Evolutionary conservation across 2,888 invertebrate genomes (phyloP).

Genomic region (Oscheius sp.): DNA sequence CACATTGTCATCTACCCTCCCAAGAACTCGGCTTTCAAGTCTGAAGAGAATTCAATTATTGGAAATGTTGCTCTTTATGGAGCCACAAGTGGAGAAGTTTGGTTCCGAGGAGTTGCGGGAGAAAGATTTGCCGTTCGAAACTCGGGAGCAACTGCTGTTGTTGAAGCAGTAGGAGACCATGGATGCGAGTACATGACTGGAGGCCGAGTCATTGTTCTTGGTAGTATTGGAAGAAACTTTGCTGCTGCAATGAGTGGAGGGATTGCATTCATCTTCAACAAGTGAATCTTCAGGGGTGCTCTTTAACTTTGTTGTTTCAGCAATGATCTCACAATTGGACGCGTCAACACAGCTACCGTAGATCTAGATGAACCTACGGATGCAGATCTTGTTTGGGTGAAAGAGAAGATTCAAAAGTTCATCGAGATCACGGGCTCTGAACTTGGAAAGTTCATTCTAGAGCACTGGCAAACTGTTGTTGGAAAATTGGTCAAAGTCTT

Average conservation of each 20-base stretch:
- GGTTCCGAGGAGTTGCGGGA: constrained; percentile 91
- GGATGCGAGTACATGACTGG: constrained; percentile 99
- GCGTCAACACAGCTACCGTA: constrained; percentile 93
- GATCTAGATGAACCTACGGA: constrained; percentile 82
- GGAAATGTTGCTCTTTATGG: constrained; percentile 98
- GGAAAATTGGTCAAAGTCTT: constrained; percentile 91
- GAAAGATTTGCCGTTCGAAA: constrained; percentile 98
- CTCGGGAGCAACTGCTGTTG: constrained; percentile 92
- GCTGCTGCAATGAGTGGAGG: constrained; percentile 99
- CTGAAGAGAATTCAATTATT: constrained; percentile 93
- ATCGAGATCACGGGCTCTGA: constrained; percentile 84
- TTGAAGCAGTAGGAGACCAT: constrained; percentile 98
- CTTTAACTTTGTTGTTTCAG: constrained; percentile 2
- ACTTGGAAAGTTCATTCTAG: constrained; percentile 82
- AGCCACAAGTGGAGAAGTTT: constrained; percentile 81
- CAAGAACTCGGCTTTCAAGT: constrained; percentile 80
- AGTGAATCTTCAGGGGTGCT: constrained; percentile 66
- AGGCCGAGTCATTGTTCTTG: constrained; percentile 82
- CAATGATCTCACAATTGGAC: constrained; percentile 15
- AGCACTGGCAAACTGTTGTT: constrained; percentile 82
- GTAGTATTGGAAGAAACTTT: constrained; percentile 94
- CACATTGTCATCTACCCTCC: constrained; percentile 91
- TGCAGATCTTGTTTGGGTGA: constrained; percentile 83
- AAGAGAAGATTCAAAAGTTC: constrained; percentile 84
- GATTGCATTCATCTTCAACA: constrained; percentile 92